phyloP scores from a whole-genome alignment of 2,113 vertebrate genomes.

The Arothron firmamentum region DNA sequence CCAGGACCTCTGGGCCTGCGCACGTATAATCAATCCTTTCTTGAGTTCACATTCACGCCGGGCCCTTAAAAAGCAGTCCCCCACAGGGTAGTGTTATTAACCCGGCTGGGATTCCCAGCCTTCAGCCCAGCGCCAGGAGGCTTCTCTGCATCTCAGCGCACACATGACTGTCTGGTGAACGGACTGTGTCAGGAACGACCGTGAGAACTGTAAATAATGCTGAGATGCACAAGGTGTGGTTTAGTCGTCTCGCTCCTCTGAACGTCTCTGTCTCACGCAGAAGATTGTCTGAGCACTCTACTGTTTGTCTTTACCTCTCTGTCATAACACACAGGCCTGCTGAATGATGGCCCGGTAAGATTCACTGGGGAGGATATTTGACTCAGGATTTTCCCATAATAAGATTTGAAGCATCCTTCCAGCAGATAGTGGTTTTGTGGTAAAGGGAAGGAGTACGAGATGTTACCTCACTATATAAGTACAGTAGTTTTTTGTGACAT shows the following conservation, averaged over 20 bases:
- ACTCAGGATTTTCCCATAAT: conserved; percentile 70
- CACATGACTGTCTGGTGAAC: conserved; percentile 15
- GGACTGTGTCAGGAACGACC: conserved; percentile 28
- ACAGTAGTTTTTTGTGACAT: conserved; percentile 34
- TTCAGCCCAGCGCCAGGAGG: conserved; percentile 49
- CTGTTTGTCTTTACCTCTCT: conserved; percentile 50
- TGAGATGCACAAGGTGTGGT: conserved; percentile 23
- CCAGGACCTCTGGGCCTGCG: conserved; percentile 71
- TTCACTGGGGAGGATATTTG: conserved; percentile 68
- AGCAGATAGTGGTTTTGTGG: conserved; percentile 66
- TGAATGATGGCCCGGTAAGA: conserved; percentile 63
- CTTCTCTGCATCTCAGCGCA: conserved; percentile 37
- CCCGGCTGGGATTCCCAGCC: conserved; percentile 66
- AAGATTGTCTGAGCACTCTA: conserved; percentile 22
- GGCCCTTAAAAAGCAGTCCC: conserved; percentile 70
- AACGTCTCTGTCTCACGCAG: conserved; percentile 26
- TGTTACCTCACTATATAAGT: conserved; percentile 45
- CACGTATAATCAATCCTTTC: conserved; percentile 73
- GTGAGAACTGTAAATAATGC: conserved; percentile 35
- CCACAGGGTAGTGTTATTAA: conserved; percentile 71
- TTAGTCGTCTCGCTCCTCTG: conserved; percentile 21
- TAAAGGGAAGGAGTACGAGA: conserved; percentile 46
- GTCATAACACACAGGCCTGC: conserved; percentile 56
- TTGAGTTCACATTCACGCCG: conserved; percentile 71
- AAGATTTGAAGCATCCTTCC: conserved; percentile 68